Conservation (phyloP, 37 sponge, comb jelly and placozoan genomes). For the Eunapius fragilis region DNA sequence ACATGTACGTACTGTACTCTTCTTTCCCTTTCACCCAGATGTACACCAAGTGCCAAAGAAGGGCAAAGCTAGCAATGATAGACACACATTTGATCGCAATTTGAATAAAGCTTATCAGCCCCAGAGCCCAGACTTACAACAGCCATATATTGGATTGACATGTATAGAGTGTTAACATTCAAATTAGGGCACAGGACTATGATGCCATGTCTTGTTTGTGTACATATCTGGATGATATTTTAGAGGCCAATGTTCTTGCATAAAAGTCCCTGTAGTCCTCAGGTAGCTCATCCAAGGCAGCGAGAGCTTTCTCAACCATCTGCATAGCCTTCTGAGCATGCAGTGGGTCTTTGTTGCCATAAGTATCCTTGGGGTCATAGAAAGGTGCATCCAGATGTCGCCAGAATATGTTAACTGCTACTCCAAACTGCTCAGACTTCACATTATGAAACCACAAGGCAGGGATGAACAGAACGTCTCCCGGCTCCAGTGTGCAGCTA, state of each 20-base stretch:
- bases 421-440: conserved; percentile 70
- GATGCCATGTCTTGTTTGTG: too few relatives aligned
- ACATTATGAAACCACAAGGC: conserved; percentile 97
- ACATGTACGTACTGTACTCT: too few relatives aligned
- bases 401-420: conserved; percentile 95
- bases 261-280: conserved; percentile 85
- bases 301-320: conserved; percentile 71
- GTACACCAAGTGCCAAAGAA: too few relatives aligned
- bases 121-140: too few relatives aligned
- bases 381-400: conserved; percentile 60
- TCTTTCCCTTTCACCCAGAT: too few relatives aligned
- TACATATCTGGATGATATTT: not conserved
- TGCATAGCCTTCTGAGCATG: conserved; percentile 85
- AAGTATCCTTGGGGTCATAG: conserved; percentile 83
- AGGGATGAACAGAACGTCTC: conserved; percentile 94
- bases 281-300: conserved; percentile 73
- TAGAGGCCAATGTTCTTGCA: conserved; percentile 10
- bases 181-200: too few relatives aligned
- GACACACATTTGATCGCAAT: too few relatives aligned
- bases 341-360: conserved; percentile 88
- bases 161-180: too few relatives aligned
- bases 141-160: too few relatives aligned
- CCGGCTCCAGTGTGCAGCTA: conserved; percentile 70
- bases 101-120: too few relatives aligned
- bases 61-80: too few relatives aligned